Conservation (phyloP, 2,888 invertebrate species). For the Pyrochroa serraticornis region DNA sequence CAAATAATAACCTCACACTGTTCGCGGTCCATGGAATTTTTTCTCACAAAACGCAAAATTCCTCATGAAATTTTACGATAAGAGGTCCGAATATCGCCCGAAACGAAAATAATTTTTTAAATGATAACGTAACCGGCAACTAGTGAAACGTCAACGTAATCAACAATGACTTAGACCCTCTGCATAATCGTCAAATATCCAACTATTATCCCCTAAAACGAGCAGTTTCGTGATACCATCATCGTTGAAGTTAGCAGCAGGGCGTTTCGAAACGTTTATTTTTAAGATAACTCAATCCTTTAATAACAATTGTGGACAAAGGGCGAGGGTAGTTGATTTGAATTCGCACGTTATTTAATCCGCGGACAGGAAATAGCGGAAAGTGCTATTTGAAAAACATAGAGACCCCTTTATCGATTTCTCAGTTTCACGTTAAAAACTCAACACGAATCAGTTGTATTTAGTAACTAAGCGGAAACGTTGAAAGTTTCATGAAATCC, state of each 20-base stretch:
- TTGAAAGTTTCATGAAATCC: too few species aligned
- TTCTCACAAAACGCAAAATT: constrained; percentile 14
- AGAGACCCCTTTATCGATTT: too few species aligned
- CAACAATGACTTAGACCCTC: neutral
- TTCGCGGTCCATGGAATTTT: constrained; percentile 15
- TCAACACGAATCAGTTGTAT: too few species aligned
- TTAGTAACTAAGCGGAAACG: too few species aligned
- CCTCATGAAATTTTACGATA: constrained; percentile 21
- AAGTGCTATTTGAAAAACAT: too few species aligned
- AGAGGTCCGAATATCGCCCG: too few species aligned
- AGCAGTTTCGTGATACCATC: neutral
- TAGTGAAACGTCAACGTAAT: neutral
- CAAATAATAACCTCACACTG: constrained; percentile 20
- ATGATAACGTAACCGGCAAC: too few species aligned
- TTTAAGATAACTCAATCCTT: neutral
- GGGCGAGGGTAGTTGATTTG: too few species aligned
- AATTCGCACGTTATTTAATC: too few species aligned
- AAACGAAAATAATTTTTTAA: too few species aligned
- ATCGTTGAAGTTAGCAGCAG: neutral
- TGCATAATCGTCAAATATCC: neutral
- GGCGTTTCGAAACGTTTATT: neutral
- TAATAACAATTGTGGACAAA: neutral
- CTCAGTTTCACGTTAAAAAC: too few species aligned
- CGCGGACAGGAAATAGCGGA: too few species aligned
- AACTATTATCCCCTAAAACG: constrained; percentile 2